These are phyloP conservation scores for Scatophagus argus DNA, from an alignment of 2,113 vertebrate genomes.

Conservation along the genomic window DNA sequence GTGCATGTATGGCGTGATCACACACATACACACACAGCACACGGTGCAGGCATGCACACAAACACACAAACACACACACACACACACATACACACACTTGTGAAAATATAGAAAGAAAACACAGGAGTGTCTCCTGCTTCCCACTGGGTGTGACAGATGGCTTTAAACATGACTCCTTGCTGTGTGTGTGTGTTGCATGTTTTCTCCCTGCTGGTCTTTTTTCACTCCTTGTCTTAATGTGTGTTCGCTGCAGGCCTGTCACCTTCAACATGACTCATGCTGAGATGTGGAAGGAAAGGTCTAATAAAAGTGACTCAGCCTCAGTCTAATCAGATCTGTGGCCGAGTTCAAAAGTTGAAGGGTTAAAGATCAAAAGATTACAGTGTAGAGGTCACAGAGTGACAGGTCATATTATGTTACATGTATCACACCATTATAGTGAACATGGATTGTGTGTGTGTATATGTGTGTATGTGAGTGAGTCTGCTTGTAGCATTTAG, in stretches of 20 bases:
- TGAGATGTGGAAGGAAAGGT: conserved; percentile 26
- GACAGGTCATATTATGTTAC: conserved; percentile 19
- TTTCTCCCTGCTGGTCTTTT: conserved; percentile 42
- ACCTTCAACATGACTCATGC: conserved; percentile 57
- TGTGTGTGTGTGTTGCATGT: conserved; percentile 42
- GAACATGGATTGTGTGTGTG: not conserved
- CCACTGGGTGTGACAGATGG: conserved; percentile 68
- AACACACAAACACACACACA: not conserved
- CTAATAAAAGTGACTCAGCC: conserved; percentile 34
- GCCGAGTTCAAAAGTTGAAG: conserved; percentile 42
- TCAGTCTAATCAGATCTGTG: conserved; percentile 38
- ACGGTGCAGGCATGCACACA: conserved; percentile 4
- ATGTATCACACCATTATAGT: not conserved
- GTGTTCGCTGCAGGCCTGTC: conserved; percentile 41
- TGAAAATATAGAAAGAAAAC: conserved; percentile 43
- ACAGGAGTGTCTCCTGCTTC: conserved; percentile 23
- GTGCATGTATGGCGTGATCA: not conserved
- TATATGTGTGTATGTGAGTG: not conserved
- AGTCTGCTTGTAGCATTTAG: not conserved
- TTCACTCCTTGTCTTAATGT: conserved; percentile 34
- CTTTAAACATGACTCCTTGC: conserved; percentile 50
- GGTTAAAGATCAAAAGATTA: conserved; percentile 44
- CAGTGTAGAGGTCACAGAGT: not conserved
- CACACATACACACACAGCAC: conserved; percentile 7
- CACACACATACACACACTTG: conserved; percentile 6